Base-by-base conservation (phyloP, 2,888 invertebrate genomes). In the Sphaerolaimus hirsutus region DNA sequence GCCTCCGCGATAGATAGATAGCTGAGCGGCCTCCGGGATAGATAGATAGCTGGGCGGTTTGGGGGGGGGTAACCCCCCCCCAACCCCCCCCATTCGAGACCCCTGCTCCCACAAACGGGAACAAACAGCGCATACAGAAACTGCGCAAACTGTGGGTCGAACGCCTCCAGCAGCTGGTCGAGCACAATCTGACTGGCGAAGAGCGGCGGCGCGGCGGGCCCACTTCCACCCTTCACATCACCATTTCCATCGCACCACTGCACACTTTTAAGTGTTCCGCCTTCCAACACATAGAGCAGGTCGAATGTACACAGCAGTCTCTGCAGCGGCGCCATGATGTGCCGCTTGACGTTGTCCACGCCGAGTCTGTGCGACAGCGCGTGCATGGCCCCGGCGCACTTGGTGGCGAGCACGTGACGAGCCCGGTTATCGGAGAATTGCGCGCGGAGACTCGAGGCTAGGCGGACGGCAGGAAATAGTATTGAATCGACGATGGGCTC, bases 401-500 rank as follows among this genome's bases (percentile, higher is more conserved):
- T 41, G 41, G 1, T 46, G 48, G 35, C 51, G 49, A 44, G 51
- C 51, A n/a, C 52, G 45, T 12, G 52, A 32, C 40, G 24, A 43
- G 38, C 24, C 47, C 43, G 23, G 49, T 46, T 44, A 1, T 86
- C 84, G 57, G 76, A 78, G 68, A 86, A 89, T 12, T 75, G 68
- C 51, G 78, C 73, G 49, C 77, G 75, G 0, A 76, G 74, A 0
- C 86, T 81, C 2, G 81, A 78, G 2, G 84, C 69, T 35, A 89
- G 68, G 1, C 79, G 74, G 1, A 87, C 73, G 0, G 78, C 74
- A 17, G 87, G 87, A 59, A 80, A 75, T 1, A 93, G 65, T 42
- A 89, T 79, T 23, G 76, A 75, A 58, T 78, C 77, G 22, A 89
- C 71, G 48, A 91, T 75, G 1, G 76, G 76, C 59, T 89, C 87